A percentile compares a stretch with the other conserved stretches of the same genome.
phyloP scores from a whole-genome alignment of 2,888 invertebrate genomes.

The Anthoptus insignis region DNA sequence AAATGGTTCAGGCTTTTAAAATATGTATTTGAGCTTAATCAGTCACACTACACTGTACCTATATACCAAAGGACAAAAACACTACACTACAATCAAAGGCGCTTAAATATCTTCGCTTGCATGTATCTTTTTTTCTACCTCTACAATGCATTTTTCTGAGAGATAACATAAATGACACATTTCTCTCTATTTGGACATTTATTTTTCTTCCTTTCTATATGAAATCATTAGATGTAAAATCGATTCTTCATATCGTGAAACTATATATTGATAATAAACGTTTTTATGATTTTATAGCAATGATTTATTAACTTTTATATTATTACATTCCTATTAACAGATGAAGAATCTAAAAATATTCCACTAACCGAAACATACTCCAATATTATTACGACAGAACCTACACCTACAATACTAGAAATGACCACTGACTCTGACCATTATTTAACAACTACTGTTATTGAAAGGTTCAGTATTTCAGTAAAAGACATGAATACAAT shows the following conservation, averaged over 20 bases:
- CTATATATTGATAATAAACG: background rate
- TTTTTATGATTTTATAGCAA: conserved; percentile 10
- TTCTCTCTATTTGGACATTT: background rate
- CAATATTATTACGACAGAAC: conserved; percentile 62
- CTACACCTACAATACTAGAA: conserved; percentile 58
- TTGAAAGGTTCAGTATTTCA: background rate
- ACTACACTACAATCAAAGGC: background rate
- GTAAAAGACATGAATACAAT: background rate
- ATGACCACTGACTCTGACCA: conserved; percentile 51
- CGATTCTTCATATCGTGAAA: conserved; percentile 1
- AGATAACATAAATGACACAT: background rate
- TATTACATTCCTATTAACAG: conserved; percentile 84
- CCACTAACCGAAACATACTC: conserved; percentile 81
- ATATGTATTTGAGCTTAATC: conserved; percentile 55
- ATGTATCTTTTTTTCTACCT: conserved; percentile 10
- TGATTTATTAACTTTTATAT: conserved; percentile 51
- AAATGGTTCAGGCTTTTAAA: conserved; percentile 35
- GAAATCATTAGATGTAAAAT: background rate
- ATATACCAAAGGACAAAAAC: conserved; percentile 4
- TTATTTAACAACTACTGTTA: conserved; percentile 24
- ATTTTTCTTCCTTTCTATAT: background rate
- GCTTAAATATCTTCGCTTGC: conserved; percentile 12
- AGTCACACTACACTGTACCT: conserved; percentile 33
- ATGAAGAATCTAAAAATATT: conserved; percentile 80
- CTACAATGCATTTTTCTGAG: background rate